These are phyloP conservation scores for Trichogramma dendrolimi DNA, from an alignment of 2,888 invertebrate species.

Conservation along the genomic window DNA sequence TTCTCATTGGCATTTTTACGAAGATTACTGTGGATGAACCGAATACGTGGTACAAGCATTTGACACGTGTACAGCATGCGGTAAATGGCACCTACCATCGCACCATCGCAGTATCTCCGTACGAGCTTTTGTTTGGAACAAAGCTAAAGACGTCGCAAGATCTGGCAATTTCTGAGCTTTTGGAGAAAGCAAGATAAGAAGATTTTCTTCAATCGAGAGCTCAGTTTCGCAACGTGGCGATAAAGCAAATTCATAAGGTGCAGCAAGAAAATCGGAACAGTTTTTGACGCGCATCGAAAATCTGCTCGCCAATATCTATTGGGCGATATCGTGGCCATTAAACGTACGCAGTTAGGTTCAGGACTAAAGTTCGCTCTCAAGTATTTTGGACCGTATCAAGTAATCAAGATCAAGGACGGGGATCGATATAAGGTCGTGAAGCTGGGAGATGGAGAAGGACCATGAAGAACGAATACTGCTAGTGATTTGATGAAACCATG, in stretches of 20 bases:
- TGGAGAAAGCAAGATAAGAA: not conserved
- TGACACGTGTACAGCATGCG: not conserved
- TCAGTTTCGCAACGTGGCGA: not conserved
- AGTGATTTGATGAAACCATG: not conserved
- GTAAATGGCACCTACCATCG: slow-evolving; percentile 1
- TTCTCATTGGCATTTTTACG: not conserved
- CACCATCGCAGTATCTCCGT: not conserved
- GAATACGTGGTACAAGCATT: slow-evolving; percentile 4
- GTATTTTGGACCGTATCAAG: not conserved
- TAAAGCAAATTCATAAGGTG: not conserved
- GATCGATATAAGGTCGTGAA: slow-evolving; percentile 1
- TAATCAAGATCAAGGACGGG: not conserved
- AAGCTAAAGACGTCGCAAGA: not conserved
- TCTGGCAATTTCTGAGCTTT: not conserved
- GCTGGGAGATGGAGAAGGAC: not conserved
- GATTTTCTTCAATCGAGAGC: not conserved
- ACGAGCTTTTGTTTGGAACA: not conserved
- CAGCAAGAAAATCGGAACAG: not conserved
- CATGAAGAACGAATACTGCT: not conserved
- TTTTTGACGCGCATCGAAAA: not conserved
- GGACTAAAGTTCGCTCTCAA: slow-evolving; percentile 3
- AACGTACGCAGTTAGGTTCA: not conserved
- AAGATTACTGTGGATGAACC: not conserved
- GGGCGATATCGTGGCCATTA: slow-evolving; percentile 7
- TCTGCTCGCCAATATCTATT: not conserved